A percentile compares a stretch with the other conserved stretches of the same genome.
These are phyloP conservation scores for Monodelphis domestica DNA, from an alignment of 2,797 vertebrate genomes.

Conservation along the genomic window DNA sequence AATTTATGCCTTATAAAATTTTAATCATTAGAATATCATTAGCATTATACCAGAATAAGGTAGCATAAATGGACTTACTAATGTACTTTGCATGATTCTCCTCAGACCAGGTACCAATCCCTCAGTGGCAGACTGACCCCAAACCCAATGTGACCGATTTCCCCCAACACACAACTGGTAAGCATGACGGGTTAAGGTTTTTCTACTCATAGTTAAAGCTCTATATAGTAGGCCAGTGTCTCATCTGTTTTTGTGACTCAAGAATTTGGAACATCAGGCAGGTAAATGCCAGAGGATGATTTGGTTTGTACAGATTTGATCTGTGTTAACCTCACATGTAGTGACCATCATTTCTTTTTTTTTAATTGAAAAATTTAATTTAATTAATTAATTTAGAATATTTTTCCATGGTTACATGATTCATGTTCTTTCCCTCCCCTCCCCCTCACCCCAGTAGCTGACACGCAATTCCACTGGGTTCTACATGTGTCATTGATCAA, in stretches of 20 bases:
- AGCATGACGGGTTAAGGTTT: background rate
- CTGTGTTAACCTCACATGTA: background rate
- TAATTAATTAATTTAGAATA: no score
- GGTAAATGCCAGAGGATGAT: background rate
- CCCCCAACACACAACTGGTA: background rate
- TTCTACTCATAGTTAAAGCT: background rate
- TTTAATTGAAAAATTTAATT: no score
- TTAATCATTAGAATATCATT: background rate
- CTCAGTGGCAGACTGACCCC: background rate
- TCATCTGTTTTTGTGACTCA: background rate
- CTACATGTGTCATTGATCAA: no score
- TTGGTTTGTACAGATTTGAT: background rate
- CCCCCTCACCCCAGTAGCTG: no score
- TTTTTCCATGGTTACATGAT: no score
- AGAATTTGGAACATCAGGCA: background rate
- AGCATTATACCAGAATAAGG: background rate
- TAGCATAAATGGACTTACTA: background rate
- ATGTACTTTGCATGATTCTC: background rate
- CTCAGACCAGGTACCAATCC: background rate
- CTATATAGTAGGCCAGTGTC: background rate
- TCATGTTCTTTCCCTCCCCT: no score
- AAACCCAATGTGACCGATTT: background rate
- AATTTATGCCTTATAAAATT: background rate
- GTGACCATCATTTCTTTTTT: background rate
- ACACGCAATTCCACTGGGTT: no score